These are phyloP conservation scores for Xestia xanthographa DNA, from an alignment of 2,888 invertebrate species.

Conservation along the genomic window DNA sequence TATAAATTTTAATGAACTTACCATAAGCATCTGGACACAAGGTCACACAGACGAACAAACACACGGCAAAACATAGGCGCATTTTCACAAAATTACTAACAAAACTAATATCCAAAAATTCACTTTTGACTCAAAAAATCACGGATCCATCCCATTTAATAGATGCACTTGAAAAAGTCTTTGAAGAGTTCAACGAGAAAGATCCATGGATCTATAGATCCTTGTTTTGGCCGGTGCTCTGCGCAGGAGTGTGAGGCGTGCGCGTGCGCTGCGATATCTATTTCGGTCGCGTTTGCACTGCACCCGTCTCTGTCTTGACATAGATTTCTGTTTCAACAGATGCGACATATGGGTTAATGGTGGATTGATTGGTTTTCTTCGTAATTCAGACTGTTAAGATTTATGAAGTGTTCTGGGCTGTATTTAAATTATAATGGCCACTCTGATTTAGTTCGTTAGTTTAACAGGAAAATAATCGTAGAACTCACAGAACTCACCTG, in stretches of 20 bases:
- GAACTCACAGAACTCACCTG: not conserved
- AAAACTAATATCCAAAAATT: slow-evolving; percentile 43
- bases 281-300: slow-evolving; percentile 83
- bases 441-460: not conserved
- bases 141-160: slow-evolving; percentile 65
- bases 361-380: slow-evolving; percentile 8
- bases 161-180: slow-evolving; percentile 27
- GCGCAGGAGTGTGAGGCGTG: slow-evolving; percentile 80
- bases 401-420: not conserved
- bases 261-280: slow-evolving; percentile 83
- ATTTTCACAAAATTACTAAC: slow-evolving; percentile 69
- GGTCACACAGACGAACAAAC: slow-evolving; percentile 68
- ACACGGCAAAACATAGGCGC: slow-evolving; percentile 68
- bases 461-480: not conserved
- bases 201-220: slow-evolving; percentile 76
- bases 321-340: slow-evolving; percentile 75
- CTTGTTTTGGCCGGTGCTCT: slow-evolving; percentile 72
- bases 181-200: slow-evolving; percentile 47
- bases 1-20: slow-evolving; percentile 60
- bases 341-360: slow-evolving; percentile 44
- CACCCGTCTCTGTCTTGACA: slow-evolving; percentile 83
- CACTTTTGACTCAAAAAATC: slow-evolving; percentile 47
- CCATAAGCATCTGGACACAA: slow-evolving; percentile 69
- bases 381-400: not conserved
- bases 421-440: slow-evolving; percentile 7